Percentiles rank a stretch among this genome's conserved stretches.
Evolutionary conservation across 2,113 vertebrate genomes (phyloP).

Genomic region (Miniopterus natalensis): DNA sequence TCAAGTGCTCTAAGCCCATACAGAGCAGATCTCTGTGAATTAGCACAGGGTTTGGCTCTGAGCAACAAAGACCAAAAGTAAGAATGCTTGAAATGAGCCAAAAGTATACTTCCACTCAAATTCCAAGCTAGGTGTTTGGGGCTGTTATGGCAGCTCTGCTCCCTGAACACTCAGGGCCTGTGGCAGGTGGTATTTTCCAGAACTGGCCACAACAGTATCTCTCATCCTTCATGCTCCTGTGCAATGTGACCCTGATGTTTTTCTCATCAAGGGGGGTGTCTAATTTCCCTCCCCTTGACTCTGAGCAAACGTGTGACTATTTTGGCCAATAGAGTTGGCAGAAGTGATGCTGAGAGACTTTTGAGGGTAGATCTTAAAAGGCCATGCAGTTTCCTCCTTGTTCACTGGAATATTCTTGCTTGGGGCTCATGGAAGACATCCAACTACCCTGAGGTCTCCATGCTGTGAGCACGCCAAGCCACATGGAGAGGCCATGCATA

Average conservation of each 20-base stretch:
- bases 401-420: slow-evolving; percentile 28
- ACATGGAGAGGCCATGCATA: neutral
- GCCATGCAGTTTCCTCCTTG: neutral
- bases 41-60: neutral
- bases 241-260: neutral
- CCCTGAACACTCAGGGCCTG: neutral
- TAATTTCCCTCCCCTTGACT: neutral
- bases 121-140: neutral
- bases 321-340: neutral
- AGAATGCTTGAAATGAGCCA: neutral
- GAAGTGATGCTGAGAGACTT: neutral
- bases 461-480: neutral
- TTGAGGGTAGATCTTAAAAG: neutral
- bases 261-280: neutral
- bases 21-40: neutral
- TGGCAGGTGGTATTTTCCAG: slow-evolving; percentile 36
- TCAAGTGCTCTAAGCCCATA: neutral
- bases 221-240: neutral
- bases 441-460: neutral
- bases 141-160: neutral
- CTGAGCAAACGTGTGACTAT: neutral
- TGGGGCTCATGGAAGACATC: neutral
- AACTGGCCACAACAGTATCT: neutral
- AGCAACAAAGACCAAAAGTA: neutral
- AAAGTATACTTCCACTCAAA: slow-evolving; percentile 4